Evolutionary conservation across 2,113 vertebrate species (phyloP), one percentile per base, ranked within the genome.

Genomic region (Proterorhinus semilunaris): DNA sequence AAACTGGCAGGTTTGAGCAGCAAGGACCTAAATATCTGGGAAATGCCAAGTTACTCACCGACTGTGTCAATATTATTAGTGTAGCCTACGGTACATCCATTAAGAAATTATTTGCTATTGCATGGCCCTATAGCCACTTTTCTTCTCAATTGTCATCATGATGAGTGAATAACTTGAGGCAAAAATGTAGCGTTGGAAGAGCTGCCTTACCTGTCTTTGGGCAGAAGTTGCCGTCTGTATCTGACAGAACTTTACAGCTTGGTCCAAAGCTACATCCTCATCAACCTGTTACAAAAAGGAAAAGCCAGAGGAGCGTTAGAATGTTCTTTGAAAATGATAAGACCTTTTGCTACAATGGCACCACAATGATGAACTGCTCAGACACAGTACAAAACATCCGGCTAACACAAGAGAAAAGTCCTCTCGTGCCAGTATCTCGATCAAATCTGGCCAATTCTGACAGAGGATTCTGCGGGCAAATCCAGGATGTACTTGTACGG

Each of bases 181-280:
- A 66, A 36, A 51, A 15, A 59, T 17, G 55, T 21, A 58, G n/a
- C 10, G 48, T 63, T 15, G 13, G 64, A 7, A 44, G 13, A 10
- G 69, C 45, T 57, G n/a, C 6, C 42, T 90, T 92, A 99, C 98
- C 95, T 99, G 98, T 90, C 96, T 96, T 87, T 98, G 96, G 75
- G 96, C 90, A 27, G 98, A 92, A 1, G 96, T 86, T 72, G 96
- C 96, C 79, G 97, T 92, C 65, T 99, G 98, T 74, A 98, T 93
- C 90, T 99, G 98, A 86, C 98, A 99, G 91, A 99, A 99, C 92
- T 97, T 98, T 86, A 99, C 93, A 15, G 98, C 97, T 87, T 99
- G 98, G 78, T 99, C 97, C 90, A 99, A 88, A 3, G 96, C 97
- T 10, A 93, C 94, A 67, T 95, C 98, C 91, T 99, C 98, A 16